Evolutionary conservation across 2,797 vertebrate species (phyloP).

Genomic region (Carduelis carduelis): DNA sequence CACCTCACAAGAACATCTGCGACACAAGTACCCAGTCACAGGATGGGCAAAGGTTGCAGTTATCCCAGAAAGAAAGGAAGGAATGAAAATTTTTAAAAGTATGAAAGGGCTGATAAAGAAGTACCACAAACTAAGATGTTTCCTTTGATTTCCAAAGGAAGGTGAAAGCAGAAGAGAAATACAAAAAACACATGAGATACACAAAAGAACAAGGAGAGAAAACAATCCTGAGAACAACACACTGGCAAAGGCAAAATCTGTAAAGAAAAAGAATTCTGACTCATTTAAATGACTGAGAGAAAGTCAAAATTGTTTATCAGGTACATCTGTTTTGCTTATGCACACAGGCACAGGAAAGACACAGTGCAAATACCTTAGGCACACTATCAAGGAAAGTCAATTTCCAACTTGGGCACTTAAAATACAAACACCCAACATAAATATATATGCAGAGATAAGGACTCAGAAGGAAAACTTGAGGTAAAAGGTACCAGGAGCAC

Average conservation of each 20-base stretch:
- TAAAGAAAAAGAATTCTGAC: neutral
- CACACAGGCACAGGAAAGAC: neutral
- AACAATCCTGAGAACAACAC: neutral
- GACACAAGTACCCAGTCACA: neutral
- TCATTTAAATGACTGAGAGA: neutral
- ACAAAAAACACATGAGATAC: neutral
- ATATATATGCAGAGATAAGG: neutral
- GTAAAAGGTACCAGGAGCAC: neutral
- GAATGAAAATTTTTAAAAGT: neutral
- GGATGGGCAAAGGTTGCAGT: neutral
- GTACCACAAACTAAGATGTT: neutral
- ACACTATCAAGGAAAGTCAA: neutral
- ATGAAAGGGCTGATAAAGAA: neutral
- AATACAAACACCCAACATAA: neutral
- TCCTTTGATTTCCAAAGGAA: neutral
- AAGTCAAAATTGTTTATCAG: neutral
- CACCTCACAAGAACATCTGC: neutral
- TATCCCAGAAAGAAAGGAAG: neutral
- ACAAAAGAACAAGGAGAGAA: neutral
- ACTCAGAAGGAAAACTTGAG: neutral
- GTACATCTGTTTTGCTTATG: neutral
- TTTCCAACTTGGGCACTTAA: neutral
- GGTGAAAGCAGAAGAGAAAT: neutral
- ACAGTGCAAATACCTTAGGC: neutral
- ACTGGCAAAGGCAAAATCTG: neutral